A percentile compares a stretch with the other conserved stretches of the same genome.
Evolutionary conservation across 2,797 vertebrate genomes (phyloP).

Genomic region (Aulostomus chinensis): DNA sequence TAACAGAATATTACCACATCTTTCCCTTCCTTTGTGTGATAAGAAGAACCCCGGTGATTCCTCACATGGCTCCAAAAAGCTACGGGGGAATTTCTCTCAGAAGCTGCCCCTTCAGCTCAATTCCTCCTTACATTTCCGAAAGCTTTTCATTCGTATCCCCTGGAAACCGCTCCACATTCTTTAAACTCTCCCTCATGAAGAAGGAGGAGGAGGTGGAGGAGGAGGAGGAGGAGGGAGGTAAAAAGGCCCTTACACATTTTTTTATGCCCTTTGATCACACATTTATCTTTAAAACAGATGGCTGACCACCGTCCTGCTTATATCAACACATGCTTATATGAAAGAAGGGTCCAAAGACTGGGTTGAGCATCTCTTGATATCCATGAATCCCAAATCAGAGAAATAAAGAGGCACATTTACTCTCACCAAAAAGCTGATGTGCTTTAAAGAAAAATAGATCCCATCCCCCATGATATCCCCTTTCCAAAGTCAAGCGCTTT

Average conservation of each 20-base stretch:
- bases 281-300: conserved; percentile 84
- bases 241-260: conserved; percentile 74
- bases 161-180: conserved; percentile 86
- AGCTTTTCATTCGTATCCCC: conserved; percentile 88
- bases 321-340: conserved; percentile 71
- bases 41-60: conserved; percentile 82
- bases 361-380: conserved; percentile 64
- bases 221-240: conserved; percentile 18
- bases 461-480: conserved; percentile 69
- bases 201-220: conserved; percentile 40
- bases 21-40: conserved; percentile 79
- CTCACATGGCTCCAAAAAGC: conserved; percentile 79
- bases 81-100: conserved; percentile 82
- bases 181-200: conserved; percentile 80
- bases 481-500: conserved; percentile 63
- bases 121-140: conserved; percentile 84
- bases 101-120: conserved; percentile 78
- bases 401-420: conserved; percentile 59
- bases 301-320: conserved; percentile 78
- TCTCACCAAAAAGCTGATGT: conserved; percentile 45
- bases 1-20: conserved; percentile 79
- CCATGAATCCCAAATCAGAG: conserved; percentile 69
- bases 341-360: conserved; percentile 59
- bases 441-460: conserved; percentile 36
- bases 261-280: conserved; percentile 83